Conservation (phyloP, 1,140 invertebrate genomes). For the Hestina assimilis region DNA sequence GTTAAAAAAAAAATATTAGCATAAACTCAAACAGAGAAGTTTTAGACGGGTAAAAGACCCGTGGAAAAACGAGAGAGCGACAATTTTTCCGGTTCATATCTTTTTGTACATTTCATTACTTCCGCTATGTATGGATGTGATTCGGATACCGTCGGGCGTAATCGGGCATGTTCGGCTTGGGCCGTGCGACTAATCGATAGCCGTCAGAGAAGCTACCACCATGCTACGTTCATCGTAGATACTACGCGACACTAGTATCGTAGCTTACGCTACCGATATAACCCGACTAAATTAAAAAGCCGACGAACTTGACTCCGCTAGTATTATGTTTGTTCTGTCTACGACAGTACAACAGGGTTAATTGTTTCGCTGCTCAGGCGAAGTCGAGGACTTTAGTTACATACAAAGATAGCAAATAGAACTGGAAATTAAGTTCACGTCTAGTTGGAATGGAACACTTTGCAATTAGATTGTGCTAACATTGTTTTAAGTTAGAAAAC, state of each 20-base stretch:
- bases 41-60: conserved; percentile 51
- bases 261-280: conserved; percentile 61
- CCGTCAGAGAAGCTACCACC: conserved; percentile 53
- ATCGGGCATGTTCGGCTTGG: conserved; percentile 50
- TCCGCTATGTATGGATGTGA: conserved; percentile 68
- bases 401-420: conserved; percentile 37
- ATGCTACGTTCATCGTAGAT: conserved; percentile 59
- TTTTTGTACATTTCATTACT: conserved; percentile 76
- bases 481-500: conserved; percentile 25
- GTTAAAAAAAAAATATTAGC: too few relatives aligned
- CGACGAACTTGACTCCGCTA: conserved; percentile 41
- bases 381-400: conserved; percentile 30
- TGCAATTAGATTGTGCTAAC: conserved; percentile 35
- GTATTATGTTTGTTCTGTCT: conserved; percentile 31
- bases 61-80: conserved; percentile 68
- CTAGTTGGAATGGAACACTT: conserved; percentile 30
- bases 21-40: conserved; percentile 49
- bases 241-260: conserved; percentile 57
- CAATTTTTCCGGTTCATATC: conserved; percentile 75
- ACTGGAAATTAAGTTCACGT: conserved; percentile 33
- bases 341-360: conserved; percentile 29
- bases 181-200: conserved; percentile 68
- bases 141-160: conserved; percentile 41
- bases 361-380: conserved; percentile 38
- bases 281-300: conserved; percentile 49